Evolutionary conservation across 2,113 vertebrate genomes (phyloP).

Genomic region (Notothenia coriiceps): DNA sequence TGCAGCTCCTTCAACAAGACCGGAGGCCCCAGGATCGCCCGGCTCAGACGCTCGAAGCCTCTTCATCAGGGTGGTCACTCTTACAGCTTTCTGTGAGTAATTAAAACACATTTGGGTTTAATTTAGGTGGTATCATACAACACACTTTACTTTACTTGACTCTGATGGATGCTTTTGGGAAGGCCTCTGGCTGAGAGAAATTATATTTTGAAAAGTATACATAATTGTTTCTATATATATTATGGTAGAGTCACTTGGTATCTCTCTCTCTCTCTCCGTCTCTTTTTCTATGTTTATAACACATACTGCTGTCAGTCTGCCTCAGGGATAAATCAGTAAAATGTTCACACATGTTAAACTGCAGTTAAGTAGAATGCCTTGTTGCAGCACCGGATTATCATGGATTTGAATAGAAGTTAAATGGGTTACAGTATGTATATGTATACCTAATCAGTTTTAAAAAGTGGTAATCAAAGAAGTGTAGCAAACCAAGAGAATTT

Average conservation of each 20-base stretch:
- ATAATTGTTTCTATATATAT: too few species aligned
- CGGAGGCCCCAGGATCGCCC: conserved; percentile 78
- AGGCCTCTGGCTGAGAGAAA: not conserved
- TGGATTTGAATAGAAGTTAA: not conserved
- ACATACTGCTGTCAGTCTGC: too few species aligned
- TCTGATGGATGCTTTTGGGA: too few species aligned
- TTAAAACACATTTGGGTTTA: not conserved
- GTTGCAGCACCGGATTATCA: not conserved
- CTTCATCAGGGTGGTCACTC: conserved; percentile 98
- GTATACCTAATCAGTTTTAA: not conserved
- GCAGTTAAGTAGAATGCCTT: not conserved
- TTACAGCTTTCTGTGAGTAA: conserved; percentile 91
- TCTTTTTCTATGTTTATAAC: too few species aligned
- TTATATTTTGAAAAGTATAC: not conserved
- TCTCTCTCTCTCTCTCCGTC: not conserved
- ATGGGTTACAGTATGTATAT: not conserved
- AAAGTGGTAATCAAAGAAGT: not conserved
- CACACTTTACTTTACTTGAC: not conserved
- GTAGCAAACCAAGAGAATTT: not conserved
- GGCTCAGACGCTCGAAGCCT: conserved; percentile 93
- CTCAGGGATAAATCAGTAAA: too few species aligned
- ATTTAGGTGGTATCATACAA: not conserved
- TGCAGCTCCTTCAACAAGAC: conserved; percentile 73
- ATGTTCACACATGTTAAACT: too few species aligned
- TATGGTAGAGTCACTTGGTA: not conserved